Percentiles rank a stretch among this genome's conserved stretches.
phyloP scores from a whole-genome alignment of 2,113 vertebrate genomes.

The Phylloscopus trochiloides region DNA sequence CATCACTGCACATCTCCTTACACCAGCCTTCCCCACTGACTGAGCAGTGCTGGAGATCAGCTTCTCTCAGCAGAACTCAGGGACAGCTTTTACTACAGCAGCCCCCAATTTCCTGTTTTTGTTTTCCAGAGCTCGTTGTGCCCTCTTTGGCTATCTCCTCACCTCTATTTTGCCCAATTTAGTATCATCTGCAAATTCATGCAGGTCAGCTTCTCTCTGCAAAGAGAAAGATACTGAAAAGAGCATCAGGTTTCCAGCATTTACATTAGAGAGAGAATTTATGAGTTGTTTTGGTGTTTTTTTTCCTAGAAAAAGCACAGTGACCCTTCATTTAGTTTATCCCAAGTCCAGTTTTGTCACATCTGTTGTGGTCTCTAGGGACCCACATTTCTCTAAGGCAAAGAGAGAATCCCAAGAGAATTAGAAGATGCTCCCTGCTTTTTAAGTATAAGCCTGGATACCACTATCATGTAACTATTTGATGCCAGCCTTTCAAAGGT shows the following conservation, averaged over 20 bases:
- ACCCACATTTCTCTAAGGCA: neutral
- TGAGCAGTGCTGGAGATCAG: neutral
- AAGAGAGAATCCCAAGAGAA: neutral
- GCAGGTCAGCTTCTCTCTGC: neutral
- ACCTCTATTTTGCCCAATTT: neutral
- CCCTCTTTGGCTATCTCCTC: neutral
- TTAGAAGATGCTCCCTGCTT: neutral
- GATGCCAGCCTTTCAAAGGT: neutral
- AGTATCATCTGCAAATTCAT: neutral
- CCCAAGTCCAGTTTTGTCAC: neutral
- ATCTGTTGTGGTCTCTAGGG: neutral
- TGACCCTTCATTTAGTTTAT: neutral
- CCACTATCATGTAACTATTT: neutral
- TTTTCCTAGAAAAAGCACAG: neutral
- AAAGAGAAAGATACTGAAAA: neutral
- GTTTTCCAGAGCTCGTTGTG: neutral
- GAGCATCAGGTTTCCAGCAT: neutral
- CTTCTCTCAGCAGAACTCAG: neutral
- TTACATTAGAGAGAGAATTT: neutral
- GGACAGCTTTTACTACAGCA: neutral
- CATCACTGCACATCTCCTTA: neutral
- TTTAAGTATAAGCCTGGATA: neutral
- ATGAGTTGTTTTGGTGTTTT: neutral
- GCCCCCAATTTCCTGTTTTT: neutral
- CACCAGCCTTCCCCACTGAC: neutral